phyloP scores from a whole-genome alignment of 1,140 invertebrate genomes.

The Zaprionus gabonicus region DNA sequence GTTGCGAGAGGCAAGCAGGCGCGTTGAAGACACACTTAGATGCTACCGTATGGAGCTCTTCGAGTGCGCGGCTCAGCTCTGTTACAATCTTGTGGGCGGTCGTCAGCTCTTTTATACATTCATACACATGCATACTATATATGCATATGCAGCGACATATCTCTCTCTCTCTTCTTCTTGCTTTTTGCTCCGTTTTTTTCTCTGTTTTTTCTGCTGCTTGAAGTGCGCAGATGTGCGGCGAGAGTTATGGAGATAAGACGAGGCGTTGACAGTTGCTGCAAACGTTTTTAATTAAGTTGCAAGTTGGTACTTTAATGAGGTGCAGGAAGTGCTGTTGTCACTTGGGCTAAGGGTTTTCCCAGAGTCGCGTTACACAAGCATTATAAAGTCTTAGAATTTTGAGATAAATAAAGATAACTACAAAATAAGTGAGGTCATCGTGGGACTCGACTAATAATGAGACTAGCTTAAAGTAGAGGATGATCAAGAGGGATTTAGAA shows the following conservation, averaged over 20 bases:
- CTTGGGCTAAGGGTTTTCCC: conserved; percentile 24
- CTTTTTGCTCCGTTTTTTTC: too few species aligned
- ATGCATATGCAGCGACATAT: conserved; percentile 44
- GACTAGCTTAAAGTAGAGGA: conserved; percentile 4
- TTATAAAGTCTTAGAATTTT: conserved; percentile 2
- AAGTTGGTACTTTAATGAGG: conserved; percentile 72
- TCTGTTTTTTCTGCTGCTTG: conserved; percentile 15
- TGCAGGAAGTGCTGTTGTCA: conserved; percentile 62
- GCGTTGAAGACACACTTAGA: conserved; percentile 52
- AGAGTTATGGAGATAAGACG: conserved; percentile 75
- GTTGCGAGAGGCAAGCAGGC: conserved; percentile 41
- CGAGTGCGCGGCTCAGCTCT: conserved; percentile 38
- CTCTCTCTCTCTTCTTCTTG: conserved; percentile 25
- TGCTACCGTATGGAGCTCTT: conserved; percentile 38
- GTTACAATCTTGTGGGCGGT: conserved; percentile 72
- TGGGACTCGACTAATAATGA: not conserved
- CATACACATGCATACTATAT: not conserved
- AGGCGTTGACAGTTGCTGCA: conserved; percentile 77
- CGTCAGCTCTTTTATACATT: conserved; percentile 59
- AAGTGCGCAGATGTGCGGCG: conserved; percentile 62
- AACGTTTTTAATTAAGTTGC: conserved; percentile 80
- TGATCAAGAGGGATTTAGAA: not conserved
- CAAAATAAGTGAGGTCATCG: conserved; percentile 13
- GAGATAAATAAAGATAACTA: conserved; percentile 24
- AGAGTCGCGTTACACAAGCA: conserved; percentile 3